Evolutionary conservation across 2,113 vertebrate genomes (phyloP), one percentile per base, ranked within the genome.

Genomic region (Aegithalos caudatus): DNA sequence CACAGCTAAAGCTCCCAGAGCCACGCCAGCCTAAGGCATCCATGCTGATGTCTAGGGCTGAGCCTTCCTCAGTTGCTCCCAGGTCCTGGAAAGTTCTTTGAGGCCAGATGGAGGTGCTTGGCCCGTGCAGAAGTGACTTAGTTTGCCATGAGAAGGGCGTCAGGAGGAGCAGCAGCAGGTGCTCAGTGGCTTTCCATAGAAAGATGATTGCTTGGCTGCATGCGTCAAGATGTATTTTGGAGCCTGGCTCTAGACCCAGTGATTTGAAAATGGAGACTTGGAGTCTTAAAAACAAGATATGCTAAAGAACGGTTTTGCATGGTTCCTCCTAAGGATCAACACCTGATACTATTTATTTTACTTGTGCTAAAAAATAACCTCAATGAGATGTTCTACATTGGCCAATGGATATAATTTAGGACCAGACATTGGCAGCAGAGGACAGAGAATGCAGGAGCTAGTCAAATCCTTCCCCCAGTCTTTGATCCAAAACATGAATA

Each of bases 401-500:
- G 73, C 93, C 66, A 79, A 53, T 72, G 81, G 65, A 65, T 91
- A 47, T 94, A 92, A 95, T 92, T 92, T 77, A 88, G 87, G 84
- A 78, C 50, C 89, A 94, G 89, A 84, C 90, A 80, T 82, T 97
- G 96, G 95, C 94, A 94, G 91, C 65, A 37, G 54, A 88, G 91
- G 81, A 95, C 84, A 94, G 84, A 54, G 82, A 95, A 93, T 74
- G 56, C 72, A 81, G 91, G 88, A 96, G 94, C 86, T 92, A 94
- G 95, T 95, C 91, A 92, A 92, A 94, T 90, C 93, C 86, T 95
- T 94, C 90, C 71, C 47, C 71, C 17, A 42, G 70, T 87, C 93
- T 91, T 88, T 61, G 78, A 95, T 95, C 87, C 78, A 95, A 94
- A 94, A 79, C 45, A 91, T 90, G 93, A 95, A 85, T 95, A 94